Percentiles rank a stretch among this genome's conserved stretches.
These are phyloP conservation scores for Drosophila sechellia DNA, from an alignment of 1,140 invertebrate species.

Conservation along the genomic window DNA sequence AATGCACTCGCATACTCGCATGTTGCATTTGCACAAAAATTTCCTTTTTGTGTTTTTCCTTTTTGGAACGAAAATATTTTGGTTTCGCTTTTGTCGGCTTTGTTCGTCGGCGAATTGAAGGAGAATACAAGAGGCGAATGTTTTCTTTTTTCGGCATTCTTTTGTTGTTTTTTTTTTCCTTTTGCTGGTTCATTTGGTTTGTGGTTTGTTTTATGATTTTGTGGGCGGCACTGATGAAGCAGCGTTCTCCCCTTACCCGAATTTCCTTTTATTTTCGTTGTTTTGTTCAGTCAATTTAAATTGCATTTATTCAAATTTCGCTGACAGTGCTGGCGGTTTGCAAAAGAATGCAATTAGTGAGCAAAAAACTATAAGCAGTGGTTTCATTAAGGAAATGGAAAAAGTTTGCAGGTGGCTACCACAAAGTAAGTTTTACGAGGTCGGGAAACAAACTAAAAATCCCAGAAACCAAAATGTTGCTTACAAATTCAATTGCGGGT, in stretches of 20 bases:
- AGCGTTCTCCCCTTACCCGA: constrained; percentile 12
- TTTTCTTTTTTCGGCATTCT: constrained; percentile 17
- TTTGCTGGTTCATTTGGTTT: constrained; percentile 10
- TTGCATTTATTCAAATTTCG: constrained; percentile 70
- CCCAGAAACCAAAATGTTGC: too few species aligned
- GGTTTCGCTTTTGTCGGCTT: constrained; percentile 40
- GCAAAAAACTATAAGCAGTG: constrained; percentile 7
- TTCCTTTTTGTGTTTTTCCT: constrained; percentile 31
- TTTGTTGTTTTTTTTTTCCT: constrained; percentile 6
- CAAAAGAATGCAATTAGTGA: constrained; percentile 21
- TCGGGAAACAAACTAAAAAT: neutral
- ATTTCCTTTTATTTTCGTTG: constrained; percentile 27
- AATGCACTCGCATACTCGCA: constrained; percentile 47
- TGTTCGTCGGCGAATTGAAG: constrained; percentile 34
- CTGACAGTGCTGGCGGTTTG: constrained; percentile 47
- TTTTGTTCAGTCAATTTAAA: constrained; percentile 49
- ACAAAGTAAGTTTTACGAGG: neutral
- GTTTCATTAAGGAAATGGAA: constrained; percentile 6
- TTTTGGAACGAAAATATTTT: constrained; percentile 38
- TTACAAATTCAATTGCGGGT: too few species aligned
- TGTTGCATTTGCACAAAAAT: constrained; percentile 58
- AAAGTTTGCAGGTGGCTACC: constrained; percentile 11
- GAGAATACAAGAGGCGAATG: constrained; percentile 33
- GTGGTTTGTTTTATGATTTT: constrained; percentile 37
- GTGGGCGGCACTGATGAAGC: constrained; percentile 31